Evolutionary conservation across 2,797 vertebrate species (phyloP).

Genomic region (Leuciscus waleckii): DNA sequence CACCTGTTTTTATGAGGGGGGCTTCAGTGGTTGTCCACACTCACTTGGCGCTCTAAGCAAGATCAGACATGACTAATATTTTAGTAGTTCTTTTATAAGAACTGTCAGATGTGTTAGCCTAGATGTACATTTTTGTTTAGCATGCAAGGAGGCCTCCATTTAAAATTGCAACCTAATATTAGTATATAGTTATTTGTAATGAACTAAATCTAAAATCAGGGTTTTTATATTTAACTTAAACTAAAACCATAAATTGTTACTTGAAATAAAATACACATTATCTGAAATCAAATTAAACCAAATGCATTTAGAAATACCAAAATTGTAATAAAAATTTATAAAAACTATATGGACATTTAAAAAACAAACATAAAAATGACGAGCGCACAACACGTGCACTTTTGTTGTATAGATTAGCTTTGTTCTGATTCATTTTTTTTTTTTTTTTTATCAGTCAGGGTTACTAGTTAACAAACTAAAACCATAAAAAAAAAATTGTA

Average conservation of each 20-base stretch:
- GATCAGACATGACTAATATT: neutral
- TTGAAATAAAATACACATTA: neutral
- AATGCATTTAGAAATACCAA: neutral
- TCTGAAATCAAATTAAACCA: neutral
- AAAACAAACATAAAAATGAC: too few species aligned
- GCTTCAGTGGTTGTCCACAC: neutral
- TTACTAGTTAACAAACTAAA: neutral
- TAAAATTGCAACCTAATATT: neutral
- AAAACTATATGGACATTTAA: neutral
- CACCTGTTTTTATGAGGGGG: neutral
- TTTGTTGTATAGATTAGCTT: neutral
- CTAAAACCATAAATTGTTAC: neutral
- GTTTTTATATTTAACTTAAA: neutral
- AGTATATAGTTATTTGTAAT: neutral
- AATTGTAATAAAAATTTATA: neutral
- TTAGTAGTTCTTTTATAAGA: neutral
- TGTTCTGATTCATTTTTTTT: neutral
- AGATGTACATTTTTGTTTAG: neutral
- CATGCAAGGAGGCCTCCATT: neutral
- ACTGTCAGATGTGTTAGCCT: neutral
- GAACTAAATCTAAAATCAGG: neutral
- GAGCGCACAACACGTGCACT: too few species aligned
- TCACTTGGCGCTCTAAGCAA: neutral
- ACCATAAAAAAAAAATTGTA: neutral
- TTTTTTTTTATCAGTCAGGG: too few species aligned